A percentile compares a stretch with the other conserved stretches of the same genome.
Evolutionary conservation across 1,140 invertebrate genomes (phyloP).

Genomic region (Diploscapter pachys): DNA sequence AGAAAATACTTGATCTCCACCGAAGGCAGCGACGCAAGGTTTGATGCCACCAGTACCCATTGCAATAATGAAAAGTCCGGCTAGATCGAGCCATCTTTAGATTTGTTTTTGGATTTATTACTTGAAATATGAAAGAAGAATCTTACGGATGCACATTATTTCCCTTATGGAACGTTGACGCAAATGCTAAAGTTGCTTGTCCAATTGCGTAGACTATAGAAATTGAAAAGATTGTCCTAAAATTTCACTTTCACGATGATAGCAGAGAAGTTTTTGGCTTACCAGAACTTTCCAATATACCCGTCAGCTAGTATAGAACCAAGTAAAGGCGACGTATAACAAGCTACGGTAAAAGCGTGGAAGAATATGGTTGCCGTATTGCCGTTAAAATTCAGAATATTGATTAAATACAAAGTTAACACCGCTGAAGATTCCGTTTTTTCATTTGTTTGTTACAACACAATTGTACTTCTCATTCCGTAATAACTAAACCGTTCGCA

Average conservation of each 20-base stretch:
- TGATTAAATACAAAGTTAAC: slow-evolving; percentile 73
- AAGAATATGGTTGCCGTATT: slow-evolving; percentile 41
- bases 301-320: slow-evolving; percentile 86
- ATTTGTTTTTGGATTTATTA: no score
- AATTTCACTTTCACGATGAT: not conserved
- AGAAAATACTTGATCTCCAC: slow-evolving; percentile 81
- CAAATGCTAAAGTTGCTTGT: slow-evolving; percentile 73
- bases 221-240: slow-evolving; percentile 46
- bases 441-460: no score
- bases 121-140: slow-evolving; percentile 14
- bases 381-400: slow-evolving; percentile 65
- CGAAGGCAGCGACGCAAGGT: slow-evolving; percentile 90
- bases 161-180: slow-evolving; percentile 66
- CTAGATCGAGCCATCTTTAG: slow-evolving; percentile 32
- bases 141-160: slow-evolving; percentile 65
- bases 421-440: slow-evolving; percentile 68
- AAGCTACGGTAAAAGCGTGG: slow-evolving; percentile 74
- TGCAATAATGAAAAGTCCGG: slow-evolving; percentile 72
- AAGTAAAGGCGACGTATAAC: slow-evolving; percentile 79
- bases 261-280: slow-evolving; percentile 34
- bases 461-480: slow-evolving; percentile 71
- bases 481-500: slow-evolving; percentile 91
- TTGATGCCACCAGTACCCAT: slow-evolving; percentile 91
- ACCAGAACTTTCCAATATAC: slow-evolving; percentile 76
- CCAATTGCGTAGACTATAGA: slow-evolving; percentile 77